Conservation (phyloP, 2,888 invertebrate species). For the Chymomyza fuscimana region DNA sequence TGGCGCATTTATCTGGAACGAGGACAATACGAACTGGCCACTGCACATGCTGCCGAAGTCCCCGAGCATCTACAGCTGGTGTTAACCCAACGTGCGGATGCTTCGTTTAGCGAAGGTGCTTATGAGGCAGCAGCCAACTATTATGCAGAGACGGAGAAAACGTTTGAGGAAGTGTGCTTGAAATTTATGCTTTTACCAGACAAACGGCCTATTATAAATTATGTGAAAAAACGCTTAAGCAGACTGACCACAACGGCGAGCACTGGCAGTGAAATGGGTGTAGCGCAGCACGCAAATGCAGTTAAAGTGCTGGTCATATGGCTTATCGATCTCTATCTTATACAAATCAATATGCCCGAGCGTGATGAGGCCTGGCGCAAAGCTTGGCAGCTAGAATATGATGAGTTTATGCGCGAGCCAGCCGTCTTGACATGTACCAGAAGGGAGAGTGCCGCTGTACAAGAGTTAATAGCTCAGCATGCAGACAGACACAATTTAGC, state of each 20-base stretch:
- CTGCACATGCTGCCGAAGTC: constrained; percentile 90
- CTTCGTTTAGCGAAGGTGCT: constrained; percentile 88
- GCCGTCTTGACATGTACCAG: constrained; percentile 89
- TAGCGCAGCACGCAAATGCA: constrained; percentile 88
- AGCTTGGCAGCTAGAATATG: constrained; percentile 86
- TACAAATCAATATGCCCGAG: constrained; percentile 86
- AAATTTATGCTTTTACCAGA: constrained; percentile 88
- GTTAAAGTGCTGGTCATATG: constrained; percentile 96
- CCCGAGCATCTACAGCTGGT: constrained; percentile 91
- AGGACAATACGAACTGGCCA: constrained; percentile 92
- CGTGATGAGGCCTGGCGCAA: constrained; percentile 80
- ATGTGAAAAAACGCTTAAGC: constrained; percentile 90
- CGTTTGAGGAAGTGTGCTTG: constrained; percentile 96
- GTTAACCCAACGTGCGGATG: constrained; percentile 92
- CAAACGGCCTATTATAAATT: constrained; percentile 92
- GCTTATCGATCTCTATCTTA: constrained; percentile 95
- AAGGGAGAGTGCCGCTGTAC: constrained; percentile 90
- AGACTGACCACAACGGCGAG: constrained; percentile 79
- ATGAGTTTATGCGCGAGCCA: constrained; percentile 86
- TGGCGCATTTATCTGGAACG: constrained; percentile 94
- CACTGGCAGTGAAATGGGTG: constrained; percentile 62
- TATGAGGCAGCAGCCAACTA: constrained; percentile 91
- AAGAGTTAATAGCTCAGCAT: constrained; percentile 94
- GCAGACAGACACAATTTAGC: constrained; percentile 95
- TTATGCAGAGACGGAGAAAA: constrained; percentile 93